Conservation (phyloP, 2,888 invertebrate species). For the Coelinius sp. region DNA sequence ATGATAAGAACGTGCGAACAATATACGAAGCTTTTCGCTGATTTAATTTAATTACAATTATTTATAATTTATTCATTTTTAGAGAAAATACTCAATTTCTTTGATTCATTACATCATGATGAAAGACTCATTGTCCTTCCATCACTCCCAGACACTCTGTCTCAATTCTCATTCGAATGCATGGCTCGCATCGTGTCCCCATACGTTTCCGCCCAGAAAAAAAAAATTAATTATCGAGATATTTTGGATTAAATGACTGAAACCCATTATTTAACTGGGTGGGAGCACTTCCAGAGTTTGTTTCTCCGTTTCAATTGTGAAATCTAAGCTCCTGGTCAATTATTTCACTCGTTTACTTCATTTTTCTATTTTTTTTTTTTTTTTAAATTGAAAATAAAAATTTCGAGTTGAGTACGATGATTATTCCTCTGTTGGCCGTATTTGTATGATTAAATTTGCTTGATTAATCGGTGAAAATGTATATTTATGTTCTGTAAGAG, state of each 20-base stretch:
- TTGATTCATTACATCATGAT: background rate
- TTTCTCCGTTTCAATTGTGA: background rate
- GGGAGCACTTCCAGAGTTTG: constrained; percentile 40
- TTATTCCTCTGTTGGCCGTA: constrained; percentile 12
- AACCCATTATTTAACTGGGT: constrained; percentile 39
- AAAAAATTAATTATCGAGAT: constrained; percentile 6
- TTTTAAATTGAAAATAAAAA: background rate
- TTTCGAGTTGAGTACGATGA: background rate
- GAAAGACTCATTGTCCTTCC: background rate
- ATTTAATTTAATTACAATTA: constrained; percentile 12
- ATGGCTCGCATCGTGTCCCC: constrained; percentile 60
- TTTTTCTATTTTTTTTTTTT: background rate
- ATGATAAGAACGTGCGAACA: constrained; percentile 22
- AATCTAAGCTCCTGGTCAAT: constrained; percentile 24
- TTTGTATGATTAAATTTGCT: constrained; percentile 28
- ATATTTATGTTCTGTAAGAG: constrained; percentile 29
- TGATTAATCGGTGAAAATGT: constrained; percentile 22
- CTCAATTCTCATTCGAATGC: constrained; percentile 49
- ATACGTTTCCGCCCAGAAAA: constrained; percentile 42
- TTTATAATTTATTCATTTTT: constrained; percentile 8
- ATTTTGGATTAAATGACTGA: constrained; percentile 14
- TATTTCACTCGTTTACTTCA: background rate
- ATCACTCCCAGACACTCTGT: constrained; percentile 42
- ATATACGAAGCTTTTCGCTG: constrained; percentile 37
- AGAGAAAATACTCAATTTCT: background rate